Base-by-base conservation (phyloP, 2,113 vertebrate genomes). In the Nothoprocta pentlandii region DNA sequence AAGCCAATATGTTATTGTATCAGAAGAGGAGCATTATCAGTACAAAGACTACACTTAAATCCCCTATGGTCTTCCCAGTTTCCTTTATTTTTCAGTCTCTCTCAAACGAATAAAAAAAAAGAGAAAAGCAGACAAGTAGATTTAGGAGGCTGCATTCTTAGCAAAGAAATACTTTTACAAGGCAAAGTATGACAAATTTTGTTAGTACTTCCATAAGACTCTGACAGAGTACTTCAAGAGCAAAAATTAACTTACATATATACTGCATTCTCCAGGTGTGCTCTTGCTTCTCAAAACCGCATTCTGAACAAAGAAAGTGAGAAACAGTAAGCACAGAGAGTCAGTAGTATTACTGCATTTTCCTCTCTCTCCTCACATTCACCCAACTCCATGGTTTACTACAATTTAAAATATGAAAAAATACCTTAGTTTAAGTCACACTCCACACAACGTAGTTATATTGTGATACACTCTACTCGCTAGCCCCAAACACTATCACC, bases 371-470 rank as follows among this genome's bases (percentile, higher is more conserved):
- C 25, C 26, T 9, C 53, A 54, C 51, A 54, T 14, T 12, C 26
- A 6, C 16, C 46, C 46, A 49, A 5, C 13, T 2, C 2, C 0
- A 11, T 4, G 1, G 3, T 1, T 34, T 12, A 6, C 6, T 1
- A 1, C 3, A 25, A 2, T 1, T 39, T 23, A 20, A 12, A 2
- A 3, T 80, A 53, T 49, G 9, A n/a, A 9, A 10, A 5, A n/a
- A 41, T 2, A 6, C 17, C 5, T 16, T 2, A 42, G 14, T 2
- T 4, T 3, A 11, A 69, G 2, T 10, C 23, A 4, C 32, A 0
- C 0, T 4, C 26, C 4, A 2, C 2, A 7, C 1, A 0, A 1
- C 0, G 1, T 46, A 6, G 26, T 5, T 39, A 3, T 0, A 5
- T 1, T 6, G 0, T 0, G 0, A 13, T 4, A 7, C 0, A 0